phyloP scores from a whole-genome alignment of 2,113 vertebrate species.

The Melierax canorus region DNA sequence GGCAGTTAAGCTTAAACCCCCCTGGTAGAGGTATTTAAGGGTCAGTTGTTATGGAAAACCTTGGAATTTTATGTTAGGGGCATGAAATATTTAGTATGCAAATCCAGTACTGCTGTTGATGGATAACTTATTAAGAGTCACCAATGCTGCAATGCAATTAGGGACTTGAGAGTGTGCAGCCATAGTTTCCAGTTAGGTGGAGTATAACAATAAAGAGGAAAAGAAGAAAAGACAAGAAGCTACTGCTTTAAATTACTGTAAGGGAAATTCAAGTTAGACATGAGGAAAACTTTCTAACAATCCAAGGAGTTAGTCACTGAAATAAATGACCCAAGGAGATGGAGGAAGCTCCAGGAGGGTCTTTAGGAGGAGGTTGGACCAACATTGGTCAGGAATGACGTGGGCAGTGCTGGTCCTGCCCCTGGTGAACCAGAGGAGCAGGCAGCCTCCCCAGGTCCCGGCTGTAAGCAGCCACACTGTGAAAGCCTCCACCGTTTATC shows the following conservation, averaged over 20 bases:
- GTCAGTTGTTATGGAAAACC: slow-evolving; percentile 28
- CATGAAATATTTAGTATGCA: not conserved
- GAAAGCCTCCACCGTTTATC: not conserved
- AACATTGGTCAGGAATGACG: fast-evolving
- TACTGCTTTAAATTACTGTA: not conserved
- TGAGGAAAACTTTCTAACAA: not conserved
- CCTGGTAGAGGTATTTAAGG: not conserved
- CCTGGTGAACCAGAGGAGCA: not conserved
- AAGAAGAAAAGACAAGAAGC: not conserved
- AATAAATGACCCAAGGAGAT: not conserved
- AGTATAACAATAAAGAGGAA: not conserved
- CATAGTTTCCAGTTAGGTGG: not conserved
- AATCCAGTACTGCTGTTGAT: not conserved
- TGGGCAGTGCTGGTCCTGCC: not conserved
- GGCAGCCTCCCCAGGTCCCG: not conserved
- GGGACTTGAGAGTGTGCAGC: not conserved
- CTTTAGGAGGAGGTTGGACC: not conserved
- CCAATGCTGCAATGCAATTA: not conserved
- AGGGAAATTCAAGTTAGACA: not conserved
- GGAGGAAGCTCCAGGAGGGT: not conserved
- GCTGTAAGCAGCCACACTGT: not conserved
- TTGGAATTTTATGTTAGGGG: not conserved
- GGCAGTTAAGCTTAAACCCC: not conserved
- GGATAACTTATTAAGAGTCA: slow-evolving; percentile 1
- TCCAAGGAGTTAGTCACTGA: not conserved